phyloP scores from a whole-genome alignment of 2,113 vertebrate species.

The Malurus cyaneus region DNA sequence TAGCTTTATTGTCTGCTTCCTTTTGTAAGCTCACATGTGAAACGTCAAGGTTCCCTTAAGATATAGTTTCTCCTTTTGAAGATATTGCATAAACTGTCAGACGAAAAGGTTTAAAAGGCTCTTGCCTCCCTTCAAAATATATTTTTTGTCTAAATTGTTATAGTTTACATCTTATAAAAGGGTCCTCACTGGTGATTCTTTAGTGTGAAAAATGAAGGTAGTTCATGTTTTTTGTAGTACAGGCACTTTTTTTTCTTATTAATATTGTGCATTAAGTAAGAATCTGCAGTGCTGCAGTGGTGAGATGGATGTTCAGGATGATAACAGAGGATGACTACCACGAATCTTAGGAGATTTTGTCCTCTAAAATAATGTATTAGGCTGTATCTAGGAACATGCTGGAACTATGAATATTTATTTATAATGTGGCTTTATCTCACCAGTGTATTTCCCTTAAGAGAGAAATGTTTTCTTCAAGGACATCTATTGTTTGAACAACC shows the following conservation, averaged over 20 bases:
- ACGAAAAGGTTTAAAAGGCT: not conserved
- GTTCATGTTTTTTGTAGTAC: not conserved
- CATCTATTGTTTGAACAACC: not conserved
- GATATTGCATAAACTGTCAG: not conserved
- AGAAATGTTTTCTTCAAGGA: conserved; percentile 7
- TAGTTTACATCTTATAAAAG: not conserved
- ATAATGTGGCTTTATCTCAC: not conserved
- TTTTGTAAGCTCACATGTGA: not conserved
- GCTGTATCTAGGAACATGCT: not conserved
- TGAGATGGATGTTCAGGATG: not conserved
- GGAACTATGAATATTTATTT: conserved; percentile 20
- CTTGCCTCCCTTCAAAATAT: not conserved
- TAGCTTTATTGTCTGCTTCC: not conserved
- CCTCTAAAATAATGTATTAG: not conserved
- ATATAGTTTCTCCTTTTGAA: not conserved
- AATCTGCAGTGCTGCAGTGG: not conserved
- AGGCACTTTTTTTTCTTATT: not conserved
- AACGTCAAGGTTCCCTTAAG: not conserved
- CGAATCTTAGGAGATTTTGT: not conserved
- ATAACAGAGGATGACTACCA: not conserved
- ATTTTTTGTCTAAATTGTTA: not conserved
- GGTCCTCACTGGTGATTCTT: not conserved
- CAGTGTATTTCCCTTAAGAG: not conserved
- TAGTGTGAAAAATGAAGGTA: not conserved
- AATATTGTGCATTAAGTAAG: not conserved